phyloP scores from a whole-genome alignment of 2,888 invertebrate genomes.

The Podabrus alpinus region DNA sequence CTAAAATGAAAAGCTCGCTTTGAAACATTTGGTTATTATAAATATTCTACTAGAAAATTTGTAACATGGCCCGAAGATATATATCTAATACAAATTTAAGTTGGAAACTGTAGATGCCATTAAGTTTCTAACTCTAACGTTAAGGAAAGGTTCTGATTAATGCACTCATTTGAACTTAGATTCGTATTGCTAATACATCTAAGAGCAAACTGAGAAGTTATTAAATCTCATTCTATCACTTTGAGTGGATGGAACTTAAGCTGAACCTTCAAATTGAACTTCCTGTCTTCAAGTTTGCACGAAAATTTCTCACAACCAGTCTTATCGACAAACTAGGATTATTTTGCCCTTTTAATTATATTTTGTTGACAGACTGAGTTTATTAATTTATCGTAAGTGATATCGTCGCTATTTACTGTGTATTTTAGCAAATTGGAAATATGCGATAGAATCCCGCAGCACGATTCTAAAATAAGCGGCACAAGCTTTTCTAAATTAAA shows the following conservation, averaged over 20 bases:
- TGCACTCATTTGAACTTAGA: constrained; percentile 11
- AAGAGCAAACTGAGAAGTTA: constrained; percentile 2
- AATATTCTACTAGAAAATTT: not conserved
- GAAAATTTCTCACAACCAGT: not conserved
- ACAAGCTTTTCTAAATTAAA: not conserved
- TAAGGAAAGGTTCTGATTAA: constrained; percentile 10
- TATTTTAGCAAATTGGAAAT: not conserved
- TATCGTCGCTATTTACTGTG: not conserved
- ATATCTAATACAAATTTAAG: constrained; percentile 1
- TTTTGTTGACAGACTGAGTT: not conserved
- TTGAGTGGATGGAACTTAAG: not conserved
- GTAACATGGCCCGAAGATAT: not conserved
- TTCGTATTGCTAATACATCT: constrained; percentile 10
- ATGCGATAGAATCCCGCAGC: not conserved
- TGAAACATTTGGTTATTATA: not conserved
- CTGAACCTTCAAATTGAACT: not conserved
- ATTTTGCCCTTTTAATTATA: not conserved
- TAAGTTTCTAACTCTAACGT: not conserved
- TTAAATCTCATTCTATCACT: constrained; percentile 11
- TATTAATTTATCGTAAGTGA: not conserved
- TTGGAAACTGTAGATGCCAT: constrained; percentile 2
- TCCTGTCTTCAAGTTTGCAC: not conserved
- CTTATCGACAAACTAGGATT: not conserved
- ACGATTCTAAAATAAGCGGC: not conserved
- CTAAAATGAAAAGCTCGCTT: not conserved